A percentile compares a stretch with the other conserved stretches of the same genome.
Conservation (phyloP, 1,140 invertebrate species). For the Drosophila santomea region DNA sequence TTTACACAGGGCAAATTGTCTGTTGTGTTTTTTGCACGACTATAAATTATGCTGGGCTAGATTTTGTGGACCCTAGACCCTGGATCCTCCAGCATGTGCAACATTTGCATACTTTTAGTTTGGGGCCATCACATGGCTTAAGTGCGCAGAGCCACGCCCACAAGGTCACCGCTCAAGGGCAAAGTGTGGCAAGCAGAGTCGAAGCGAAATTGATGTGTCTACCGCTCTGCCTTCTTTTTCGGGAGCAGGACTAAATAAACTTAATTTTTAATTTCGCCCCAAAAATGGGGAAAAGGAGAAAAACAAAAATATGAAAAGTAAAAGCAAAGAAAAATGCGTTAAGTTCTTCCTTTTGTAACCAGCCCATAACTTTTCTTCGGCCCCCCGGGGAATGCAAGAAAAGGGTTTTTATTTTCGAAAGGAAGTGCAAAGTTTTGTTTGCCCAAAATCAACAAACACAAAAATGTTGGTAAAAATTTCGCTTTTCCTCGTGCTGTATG, state of each 20-base stretch:
- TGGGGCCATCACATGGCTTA: constrained; percentile 31
- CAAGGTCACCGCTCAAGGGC: constrained; percentile 76
- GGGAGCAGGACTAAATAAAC: constrained; percentile 57
- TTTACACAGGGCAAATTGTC: constrained; percentile 80
- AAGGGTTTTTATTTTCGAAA: constrained; percentile 50
- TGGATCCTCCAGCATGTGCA: constrained; percentile 36
- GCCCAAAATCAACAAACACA: constrained; percentile 74
- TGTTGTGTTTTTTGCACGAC: constrained; percentile 59
- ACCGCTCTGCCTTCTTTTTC: constrained; percentile 1
- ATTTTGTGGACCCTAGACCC: no score
- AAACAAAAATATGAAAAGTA: constrained; percentile 53
- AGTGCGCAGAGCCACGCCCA: constrained; percentile 34
- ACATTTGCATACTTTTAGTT: constrained; percentile 74
- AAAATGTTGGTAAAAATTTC: constrained; percentile 59
- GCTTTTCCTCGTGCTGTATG: constrained; percentile 4
- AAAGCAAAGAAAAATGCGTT: constrained; percentile 68
- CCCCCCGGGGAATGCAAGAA: constrained; percentile 31
- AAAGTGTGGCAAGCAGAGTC: constrained; percentile 11
- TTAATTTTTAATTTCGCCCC: constrained; percentile 68
- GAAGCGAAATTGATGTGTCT: constrained; percentile 34
- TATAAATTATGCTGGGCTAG: constrained; percentile 70
- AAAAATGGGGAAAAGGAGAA: constrained; percentile 11
- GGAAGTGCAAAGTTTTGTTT: constrained; percentile 75
- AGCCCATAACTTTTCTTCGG: not conserved
- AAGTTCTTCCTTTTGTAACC: constrained; percentile 21